Conservation (phyloP, 2,888 invertebrate species). For the Reticulitermes lucifugus region DNA sequence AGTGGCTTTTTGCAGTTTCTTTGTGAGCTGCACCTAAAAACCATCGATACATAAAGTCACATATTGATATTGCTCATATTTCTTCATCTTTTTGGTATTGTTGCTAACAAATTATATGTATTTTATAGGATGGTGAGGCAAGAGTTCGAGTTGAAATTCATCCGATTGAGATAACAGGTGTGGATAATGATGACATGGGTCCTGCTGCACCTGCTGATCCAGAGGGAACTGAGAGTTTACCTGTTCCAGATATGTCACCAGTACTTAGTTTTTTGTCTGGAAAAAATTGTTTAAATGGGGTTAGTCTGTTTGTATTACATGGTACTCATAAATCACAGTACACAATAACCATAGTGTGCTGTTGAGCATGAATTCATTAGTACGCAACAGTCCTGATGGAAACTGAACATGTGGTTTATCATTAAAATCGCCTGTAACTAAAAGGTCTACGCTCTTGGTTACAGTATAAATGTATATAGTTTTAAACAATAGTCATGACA, state of each 20-base stretch:
- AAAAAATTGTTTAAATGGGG: slow-evolving; percentile 88
- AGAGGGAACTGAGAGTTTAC: not conserved
- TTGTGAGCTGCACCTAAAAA: too few species aligned
- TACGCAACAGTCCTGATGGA: too few species aligned
- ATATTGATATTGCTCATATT: not conserved
- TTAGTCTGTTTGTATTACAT: slow-evolving; percentile 62
- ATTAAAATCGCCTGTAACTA: too few species aligned
- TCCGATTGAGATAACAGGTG: slow-evolving; percentile 67
- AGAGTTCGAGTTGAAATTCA: slow-evolving; percentile 76
- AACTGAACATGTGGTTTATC: too few species aligned
- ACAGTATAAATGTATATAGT: too few species aligned
- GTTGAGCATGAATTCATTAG: too few species aligned
- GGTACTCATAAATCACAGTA: too few species aligned
- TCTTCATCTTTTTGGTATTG: not conserved
- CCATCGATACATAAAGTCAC: too few species aligned
- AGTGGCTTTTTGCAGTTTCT: too few species aligned
- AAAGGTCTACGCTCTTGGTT: too few species aligned
- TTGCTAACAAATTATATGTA: not conserved
- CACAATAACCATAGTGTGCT: too few species aligned
- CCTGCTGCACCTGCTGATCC: slow-evolving; percentile 50
- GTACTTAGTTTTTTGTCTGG: slow-evolving; percentile 85
- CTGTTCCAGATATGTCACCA: slow-evolving; percentile 72
- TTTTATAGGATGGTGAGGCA: slow-evolving; percentile 68
- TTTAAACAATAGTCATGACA: too few species aligned
- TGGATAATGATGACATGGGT: slow-evolving; percentile 57